phyloP scores from a whole-genome alignment of 2,113 vertebrate genomes.

The Hyperopisus bebe region DNA sequence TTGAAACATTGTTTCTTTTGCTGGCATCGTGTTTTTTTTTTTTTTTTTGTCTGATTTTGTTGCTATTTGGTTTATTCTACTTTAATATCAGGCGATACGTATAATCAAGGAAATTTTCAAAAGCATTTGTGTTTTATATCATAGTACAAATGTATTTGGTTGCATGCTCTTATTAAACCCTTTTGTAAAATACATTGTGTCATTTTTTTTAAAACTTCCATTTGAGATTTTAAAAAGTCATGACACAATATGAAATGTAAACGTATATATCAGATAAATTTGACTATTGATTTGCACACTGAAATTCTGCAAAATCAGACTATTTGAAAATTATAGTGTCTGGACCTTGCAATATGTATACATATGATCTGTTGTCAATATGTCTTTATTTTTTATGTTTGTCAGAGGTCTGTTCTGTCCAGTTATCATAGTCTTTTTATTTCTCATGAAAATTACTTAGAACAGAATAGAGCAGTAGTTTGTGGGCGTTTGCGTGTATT shows the following conservation, averaged over 20 bases:
- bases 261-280: not conserved
- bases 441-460: not conserved
- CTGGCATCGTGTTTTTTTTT: slow-evolving; percentile 67
- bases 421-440: not conserved
- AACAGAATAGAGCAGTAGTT: not conserved
- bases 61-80: slow-evolving; percentile 57
- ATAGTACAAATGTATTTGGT: slow-evolving; percentile 79
- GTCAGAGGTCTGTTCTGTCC: not conserved
- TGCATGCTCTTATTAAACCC: slow-evolving; percentile 89
- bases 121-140: slow-evolving; percentile 26
- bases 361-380: not conserved
- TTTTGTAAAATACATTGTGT: slow-evolving; percentile 68
- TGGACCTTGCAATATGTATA: not conserved
- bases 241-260: not conserved
- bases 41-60: slow-evolving; percentile 41
- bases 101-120: not conserved
- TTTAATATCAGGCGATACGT: slow-evolving; percentile 67
- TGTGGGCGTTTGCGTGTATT: not conserved
- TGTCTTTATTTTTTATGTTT: not conserved
- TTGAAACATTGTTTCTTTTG: slow-evolving; percentile 74
- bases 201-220: not conserved
- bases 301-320: not conserved
- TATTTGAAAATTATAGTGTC: not conserved
- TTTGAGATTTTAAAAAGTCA: not conserved
- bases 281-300: not conserved